Evolutionary conservation across 2,113 vertebrate genomes (phyloP), one percentile per base, ranked within the genome.

Genomic region (Mormoops blainvillei): DNA sequence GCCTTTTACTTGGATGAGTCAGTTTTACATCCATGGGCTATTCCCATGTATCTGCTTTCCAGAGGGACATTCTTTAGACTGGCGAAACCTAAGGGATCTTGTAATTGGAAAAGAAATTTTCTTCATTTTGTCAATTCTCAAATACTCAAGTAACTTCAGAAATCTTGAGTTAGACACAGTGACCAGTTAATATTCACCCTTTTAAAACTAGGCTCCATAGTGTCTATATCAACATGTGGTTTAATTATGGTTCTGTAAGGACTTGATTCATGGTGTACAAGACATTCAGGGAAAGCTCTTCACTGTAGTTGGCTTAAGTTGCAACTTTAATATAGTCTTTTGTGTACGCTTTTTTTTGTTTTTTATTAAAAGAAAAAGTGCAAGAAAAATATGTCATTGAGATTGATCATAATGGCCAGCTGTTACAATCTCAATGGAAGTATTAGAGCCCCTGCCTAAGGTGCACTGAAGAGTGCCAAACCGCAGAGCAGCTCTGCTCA

Each of bases 351-450:
- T 97, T 98, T 86, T 86, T 80, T 67, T 50, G 0, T n/a, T 82
- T 96, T 97, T 98, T 98, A 98, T 97, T 98, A 94, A 98, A 96
- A 98, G 95, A 98, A 98, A 97, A 98, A 98, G 95, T 92, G 90
- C n/a, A 80, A 89, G 97, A 94, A 97, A 97, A 98, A 98, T 98
- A 98, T 98, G 96, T 98, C 97, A 97, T 96, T 98, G 98, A 97
- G 98, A 98, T 98, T 98, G 97, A 98, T 97, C 97, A 96, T 98
- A 98, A 98, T 97, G 97, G 97, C 97, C 98, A 98, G 98, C 98
- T 98, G 98, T 97, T 98, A 97, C 54, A 90, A 97, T 98, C 98
- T 98, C 98, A 97, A 14, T 96, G 98, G 98, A 98, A 98, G 96
- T 97, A 96, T 98, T 97, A 98, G 97, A 98, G 94, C 80, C 93